Percentiles rank a stretch among this genome's conserved stretches.
These are phyloP conservation scores for Botia kubotai DNA, from an alignment of 2,797 vertebrate species.

Conservation along the genomic window DNA sequence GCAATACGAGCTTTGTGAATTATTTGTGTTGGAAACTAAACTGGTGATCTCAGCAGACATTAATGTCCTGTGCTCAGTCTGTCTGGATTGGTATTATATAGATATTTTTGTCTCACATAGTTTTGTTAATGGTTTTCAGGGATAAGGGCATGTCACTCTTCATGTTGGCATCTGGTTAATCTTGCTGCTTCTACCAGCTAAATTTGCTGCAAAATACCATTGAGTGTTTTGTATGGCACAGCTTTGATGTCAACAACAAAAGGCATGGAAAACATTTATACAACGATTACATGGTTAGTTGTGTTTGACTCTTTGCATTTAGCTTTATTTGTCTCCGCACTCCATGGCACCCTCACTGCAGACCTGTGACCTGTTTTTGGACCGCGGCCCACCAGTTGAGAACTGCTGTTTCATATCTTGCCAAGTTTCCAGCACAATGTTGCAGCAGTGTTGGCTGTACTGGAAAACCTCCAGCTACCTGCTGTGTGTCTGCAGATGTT, in stretches of 20 bases:
- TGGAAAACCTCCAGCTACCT: constrained; percentile 4
- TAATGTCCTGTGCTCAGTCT: too few species aligned
- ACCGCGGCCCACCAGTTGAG: neutral
- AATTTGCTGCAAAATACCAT: neutral
- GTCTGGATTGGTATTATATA: too few species aligned
- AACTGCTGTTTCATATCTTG: neutral
- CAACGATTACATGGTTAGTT: neutral
- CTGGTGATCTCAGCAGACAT: too few species aligned
- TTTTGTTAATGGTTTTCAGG: neutral
- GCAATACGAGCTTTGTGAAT: constrained; percentile 2
- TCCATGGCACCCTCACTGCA: neutral
- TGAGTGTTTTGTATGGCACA: neutral
- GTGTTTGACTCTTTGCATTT: neutral
- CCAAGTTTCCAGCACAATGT: constrained; percentile 3
- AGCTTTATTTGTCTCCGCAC: neutral
- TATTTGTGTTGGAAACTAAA: constrained; percentile 19
- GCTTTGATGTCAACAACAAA: neutral
- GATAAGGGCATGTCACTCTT: too few species aligned
- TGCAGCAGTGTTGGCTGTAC: neutral
- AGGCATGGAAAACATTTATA: neutral
- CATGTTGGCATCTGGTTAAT: neutral
- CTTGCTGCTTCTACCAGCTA: neutral
- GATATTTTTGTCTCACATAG: too few species aligned
- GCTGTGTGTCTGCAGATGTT: neutral
- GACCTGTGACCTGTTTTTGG: neutral